Evolutionary conservation across 2,113 vertebrate genomes (phyloP), one percentile per base, ranked within the genome.

Genomic region (Phylloscopus trochiloides): DNA sequence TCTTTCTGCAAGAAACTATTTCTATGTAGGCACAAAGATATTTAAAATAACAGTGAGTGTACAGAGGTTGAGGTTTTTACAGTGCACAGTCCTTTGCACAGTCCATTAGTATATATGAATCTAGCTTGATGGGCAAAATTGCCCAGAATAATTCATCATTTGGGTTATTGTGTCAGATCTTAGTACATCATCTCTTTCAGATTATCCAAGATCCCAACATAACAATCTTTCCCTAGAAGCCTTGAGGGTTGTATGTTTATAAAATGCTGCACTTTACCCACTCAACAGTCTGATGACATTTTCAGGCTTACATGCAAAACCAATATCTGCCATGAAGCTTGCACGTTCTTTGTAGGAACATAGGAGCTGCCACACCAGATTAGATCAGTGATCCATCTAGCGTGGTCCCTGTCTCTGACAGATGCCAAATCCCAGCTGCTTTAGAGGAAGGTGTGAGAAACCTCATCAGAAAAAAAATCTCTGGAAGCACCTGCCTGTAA

Each of bases 111-210:
- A 80, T 78, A 80, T 96, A 92, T 96, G 94, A 85, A 94, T 96
- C 88, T 81, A 94, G 66, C 82, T 81, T 93, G 92, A 96, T 93
- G 88, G 81, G 90, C 54, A 94, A 97, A 95, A 90, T 96, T 97
- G 89, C 88, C 93, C 91, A 84, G 92, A 91, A 96, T 96, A 98
- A 96, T 97, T 97, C 83, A 97, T 97, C 83, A 92, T 43, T 96
- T 95, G 94, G 89, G 77, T 96, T 92, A 95, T 91, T 93, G 86
- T 97, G 94, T 97, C 84, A 96, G 88, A 93, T 78, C 79, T 95
- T 87, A 86, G 78, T 94, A 96, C 74, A 94, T 95, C 97, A 94
- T 96, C n/a, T 61, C 54, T 65, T 96, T 94, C 82, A 94, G 73
- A 86, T 96, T 91, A 96, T 94, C 89, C 75, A 67, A 68, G 90